These are phyloP conservation scores for Parnassius glacialis DNA, from an alignment of 2,888 invertebrate species.

Conservation along the genomic window DNA sequence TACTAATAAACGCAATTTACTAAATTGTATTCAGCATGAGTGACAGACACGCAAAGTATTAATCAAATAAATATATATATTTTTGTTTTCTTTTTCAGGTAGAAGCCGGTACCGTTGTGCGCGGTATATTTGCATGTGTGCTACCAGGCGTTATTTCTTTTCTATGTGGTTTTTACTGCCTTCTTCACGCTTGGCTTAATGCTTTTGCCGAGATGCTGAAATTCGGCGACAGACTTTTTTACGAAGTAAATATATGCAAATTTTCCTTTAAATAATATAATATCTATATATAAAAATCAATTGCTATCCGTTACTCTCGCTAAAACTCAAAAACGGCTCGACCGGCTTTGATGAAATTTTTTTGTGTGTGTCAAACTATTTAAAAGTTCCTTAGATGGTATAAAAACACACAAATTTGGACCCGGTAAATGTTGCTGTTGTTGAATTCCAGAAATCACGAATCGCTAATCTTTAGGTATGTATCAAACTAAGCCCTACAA, in stretches of 20 bases:
- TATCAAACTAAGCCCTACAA: background rate
- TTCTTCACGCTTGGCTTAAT: conserved; percentile 96
- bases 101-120: conserved; percentile 70
- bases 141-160: conserved; percentile 87
- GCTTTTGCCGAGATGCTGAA: conserved; percentile 93
- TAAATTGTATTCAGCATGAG: background rate
- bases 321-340: no score
- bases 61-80: background rate
- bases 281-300: background rate
- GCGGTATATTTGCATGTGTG: conserved; percentile 86
- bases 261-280: background rate
- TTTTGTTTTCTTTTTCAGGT: conserved; percentile 32
- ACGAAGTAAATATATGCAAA: conserved; percentile 52
- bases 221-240: conserved; percentile 90
- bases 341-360: no score
- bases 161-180: conserved; percentile 89
- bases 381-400: no score
- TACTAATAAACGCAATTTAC: background rate
- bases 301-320: no score
- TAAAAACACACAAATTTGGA: no score
- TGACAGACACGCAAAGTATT: conserved; percentile 4
- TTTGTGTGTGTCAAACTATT: no score
- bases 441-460: no score
- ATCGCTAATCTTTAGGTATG: background rate
- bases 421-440: no score